Evolutionary conservation across 2,888 invertebrate species (phyloP).

Genomic region (Phyto melanocephala): DNA sequence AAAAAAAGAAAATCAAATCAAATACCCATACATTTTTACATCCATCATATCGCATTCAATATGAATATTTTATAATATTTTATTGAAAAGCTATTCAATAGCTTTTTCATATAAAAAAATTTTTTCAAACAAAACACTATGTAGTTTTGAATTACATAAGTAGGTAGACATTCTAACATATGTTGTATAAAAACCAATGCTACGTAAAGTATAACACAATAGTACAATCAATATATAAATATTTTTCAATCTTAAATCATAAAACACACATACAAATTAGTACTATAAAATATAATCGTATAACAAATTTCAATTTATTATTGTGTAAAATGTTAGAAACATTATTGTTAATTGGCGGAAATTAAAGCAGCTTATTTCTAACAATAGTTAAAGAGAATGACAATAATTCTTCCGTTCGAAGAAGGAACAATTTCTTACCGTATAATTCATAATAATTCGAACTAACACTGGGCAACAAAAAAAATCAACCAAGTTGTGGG

Average conservation of each 20-base stretch:
- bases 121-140: not conserved
- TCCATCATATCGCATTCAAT: constrained; percentile 22
- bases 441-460: not conserved
- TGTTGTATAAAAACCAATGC: too few relatives aligned
- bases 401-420: constrained; percentile 60
- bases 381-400: constrained; percentile 28
- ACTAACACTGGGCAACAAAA: too few relatives aligned
- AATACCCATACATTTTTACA: not conserved
- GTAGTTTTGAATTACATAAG: not conserved
- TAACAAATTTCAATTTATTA: not conserved
- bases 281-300: too few relatives aligned
- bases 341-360: constrained; percentile 39
- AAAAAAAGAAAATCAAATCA: not conserved
- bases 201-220: too few relatives aligned
- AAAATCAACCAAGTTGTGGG: too few relatives aligned
- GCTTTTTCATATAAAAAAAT: not conserved
- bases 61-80: constrained; percentile 8
- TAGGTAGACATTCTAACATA: too few relatives aligned
- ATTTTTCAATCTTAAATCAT: too few relatives aligned
- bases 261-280: too few relatives aligned
- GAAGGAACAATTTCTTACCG: not conserved
- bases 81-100: not conserved
- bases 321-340: not conserved
- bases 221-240: too few relatives aligned
- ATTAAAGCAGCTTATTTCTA: constrained; percentile 27